Evolutionary conservation across 2,888 invertebrate species (phyloP).

Genomic region (Standfussiana lucernea): DNA sequence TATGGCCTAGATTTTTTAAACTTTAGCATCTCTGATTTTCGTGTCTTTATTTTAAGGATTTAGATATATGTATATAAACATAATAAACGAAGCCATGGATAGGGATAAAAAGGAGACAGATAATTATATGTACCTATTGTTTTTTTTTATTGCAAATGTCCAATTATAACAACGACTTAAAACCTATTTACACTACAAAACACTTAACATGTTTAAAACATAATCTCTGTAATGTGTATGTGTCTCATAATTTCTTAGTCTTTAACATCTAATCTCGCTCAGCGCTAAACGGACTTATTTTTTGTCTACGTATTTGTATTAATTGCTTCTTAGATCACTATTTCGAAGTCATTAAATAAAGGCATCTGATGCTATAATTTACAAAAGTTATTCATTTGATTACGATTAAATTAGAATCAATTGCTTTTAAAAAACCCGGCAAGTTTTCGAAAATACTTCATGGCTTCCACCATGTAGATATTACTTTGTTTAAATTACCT

Average conservation of each 20-base stretch:
- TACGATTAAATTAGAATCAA: constrained; percentile 18
- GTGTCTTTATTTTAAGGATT: not conserved
- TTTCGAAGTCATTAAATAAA: not conserved
- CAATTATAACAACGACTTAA: no score
- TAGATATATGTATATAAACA: not conserved
- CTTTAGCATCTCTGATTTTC: not conserved
- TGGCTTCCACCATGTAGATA: not conserved
- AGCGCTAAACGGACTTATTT: not conserved
- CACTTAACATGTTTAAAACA: not conserved
- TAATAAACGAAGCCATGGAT: not conserved
- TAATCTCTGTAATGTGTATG: no score
- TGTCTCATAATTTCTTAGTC: no score
- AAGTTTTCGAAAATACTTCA: not conserved
- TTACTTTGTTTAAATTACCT: not conserved
- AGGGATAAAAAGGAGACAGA: not conserved
- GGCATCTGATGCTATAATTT: not conserved
- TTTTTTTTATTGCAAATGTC: no score
- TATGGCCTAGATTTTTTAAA: no score
- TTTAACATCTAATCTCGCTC: not conserved
- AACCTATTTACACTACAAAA: not conserved
- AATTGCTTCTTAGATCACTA: not conserved
- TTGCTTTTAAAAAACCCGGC: not conserved
- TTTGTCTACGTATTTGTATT: not conserved
- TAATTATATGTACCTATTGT: no score
- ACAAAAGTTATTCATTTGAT: not conserved